Conservation (phyloP, 2,113 vertebrate genomes). For the Alethe diademata region DNA sequence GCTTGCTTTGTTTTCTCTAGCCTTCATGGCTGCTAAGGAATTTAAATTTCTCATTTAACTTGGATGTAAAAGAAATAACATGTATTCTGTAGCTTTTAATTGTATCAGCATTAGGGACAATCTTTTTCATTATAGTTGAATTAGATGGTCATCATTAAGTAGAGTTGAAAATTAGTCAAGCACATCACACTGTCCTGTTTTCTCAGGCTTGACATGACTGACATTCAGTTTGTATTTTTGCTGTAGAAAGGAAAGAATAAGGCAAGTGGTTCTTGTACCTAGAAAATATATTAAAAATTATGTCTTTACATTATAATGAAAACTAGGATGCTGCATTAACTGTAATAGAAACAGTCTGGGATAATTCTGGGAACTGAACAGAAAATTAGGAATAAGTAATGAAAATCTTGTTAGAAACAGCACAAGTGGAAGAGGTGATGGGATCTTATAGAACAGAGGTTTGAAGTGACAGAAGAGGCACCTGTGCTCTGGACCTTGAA, state of each 20-base stretch:
- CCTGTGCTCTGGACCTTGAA: not conserved
- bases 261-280: not conserved
- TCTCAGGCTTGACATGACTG: not conserved
- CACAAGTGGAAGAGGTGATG: not conserved
- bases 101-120: not conserved
- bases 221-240: not conserved
- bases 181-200: not conserved
- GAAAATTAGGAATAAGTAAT: not conserved
- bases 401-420: not conserved
- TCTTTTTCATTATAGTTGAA: not conserved
- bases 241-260: not conserved
- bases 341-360: not conserved
- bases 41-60: not conserved
- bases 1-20: not conserved
- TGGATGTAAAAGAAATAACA: not conserved
- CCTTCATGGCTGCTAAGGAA: not conserved
- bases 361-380: not conserved
- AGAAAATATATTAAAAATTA: not conserved
- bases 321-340: not conserved
- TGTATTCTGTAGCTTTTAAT: not conserved
- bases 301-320: not conserved
- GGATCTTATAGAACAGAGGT: not conserved
- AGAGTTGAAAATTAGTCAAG: not conserved
- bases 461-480: not conserved
- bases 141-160: not conserved